Evolutionary conservation across 2,888 invertebrate genomes (phyloP), one percentile per base, ranked within the genome.

Genomic region (Morpho deidamia): DNA sequence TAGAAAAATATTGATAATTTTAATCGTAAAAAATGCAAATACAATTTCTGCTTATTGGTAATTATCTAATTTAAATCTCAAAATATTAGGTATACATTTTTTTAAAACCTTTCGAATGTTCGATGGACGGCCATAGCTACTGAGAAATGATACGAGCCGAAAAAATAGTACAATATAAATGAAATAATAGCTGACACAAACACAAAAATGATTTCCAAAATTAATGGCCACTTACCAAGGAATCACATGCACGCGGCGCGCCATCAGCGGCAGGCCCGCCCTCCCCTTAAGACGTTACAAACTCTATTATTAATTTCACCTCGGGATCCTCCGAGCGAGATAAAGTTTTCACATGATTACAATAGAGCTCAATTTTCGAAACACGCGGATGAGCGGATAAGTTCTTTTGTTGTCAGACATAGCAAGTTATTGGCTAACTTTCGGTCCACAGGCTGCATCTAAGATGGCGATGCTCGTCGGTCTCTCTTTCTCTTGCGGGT

Each of bases 391-490:
- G 34, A 44, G 40, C 41, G 51, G 50, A 58, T 64, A 59, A 39
- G 62, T 48, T 58, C 58, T 58, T 63, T 62, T 60, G 62, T 59
- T 53, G 46, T 49, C 51, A 43, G 39, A 55, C 67, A 65, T 70
- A 74, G 70, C 69, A 70, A 74, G 81, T 85, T 84, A 85, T 85
- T 83, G 86, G 86, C 84, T 82, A 85, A 86, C 82, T 85, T 84
- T 78, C 80, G 87, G 87, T 87, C 86, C 85, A 79, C 72, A 74
- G 78, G 75, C 77, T 86, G 86, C 87, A 87, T 85, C 86, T 85
- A 87, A 86, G 87, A 86, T 87, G 87, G 86, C 86, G 85, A 76
- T 73, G 74, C 53, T 51, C 66, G 69, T 62, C 71, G 66, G 55
- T 83, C 83, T 71, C 75, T 68, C 66, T 78, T 73, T 55, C 58